These are phyloP conservation scores for Rosalia funebris DNA, from an alignment of 2,888 invertebrate genomes.

Conservation along the genomic window DNA sequence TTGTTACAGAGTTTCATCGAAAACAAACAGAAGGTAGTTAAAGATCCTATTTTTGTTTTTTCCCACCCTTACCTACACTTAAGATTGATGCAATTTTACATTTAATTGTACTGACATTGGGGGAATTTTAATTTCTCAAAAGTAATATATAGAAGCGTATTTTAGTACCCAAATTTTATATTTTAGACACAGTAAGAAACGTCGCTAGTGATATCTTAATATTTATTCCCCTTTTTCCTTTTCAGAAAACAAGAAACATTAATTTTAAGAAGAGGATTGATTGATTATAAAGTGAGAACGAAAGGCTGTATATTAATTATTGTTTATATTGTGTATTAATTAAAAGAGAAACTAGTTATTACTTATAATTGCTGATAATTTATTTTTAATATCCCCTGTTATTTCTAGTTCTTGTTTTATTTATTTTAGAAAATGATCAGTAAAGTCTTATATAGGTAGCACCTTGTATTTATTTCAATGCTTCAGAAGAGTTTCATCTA, in stretches of 20 bases:
- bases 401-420: constrained; percentile 51
- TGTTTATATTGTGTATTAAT: constrained; percentile 62
- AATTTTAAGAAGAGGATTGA: constrained; percentile 45
- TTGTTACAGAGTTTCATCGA: constrained; percentile 54
- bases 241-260: constrained; percentile 57
- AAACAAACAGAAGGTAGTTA: constrained; percentile 53
- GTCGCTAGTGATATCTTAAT: too few relatives aligned
- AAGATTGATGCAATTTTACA: too few relatives aligned
- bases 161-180: too few relatives aligned
- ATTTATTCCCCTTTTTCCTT: constrained; percentile 37
- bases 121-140: too few relatives aligned
- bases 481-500: neutral
- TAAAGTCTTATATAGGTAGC: constrained; percentile 42
- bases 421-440: constrained; percentile 46
- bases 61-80: neutral
- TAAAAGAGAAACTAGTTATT: constrained; percentile 49
- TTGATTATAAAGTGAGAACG: constrained; percentile 56
- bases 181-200: too few relatives aligned
- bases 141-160: too few relatives aligned
- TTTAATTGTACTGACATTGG: too few relatives aligned
- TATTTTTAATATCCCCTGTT: constrained; percentile 51
- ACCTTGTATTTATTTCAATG: constrained; percentile 1
- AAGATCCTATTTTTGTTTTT: neutral
- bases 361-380: constrained; percentile 50
- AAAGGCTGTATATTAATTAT: constrained; percentile 62